phyloP scores from a whole-genome alignment of 2,797 vertebrate genomes.

The Avahi laniger region DNA sequence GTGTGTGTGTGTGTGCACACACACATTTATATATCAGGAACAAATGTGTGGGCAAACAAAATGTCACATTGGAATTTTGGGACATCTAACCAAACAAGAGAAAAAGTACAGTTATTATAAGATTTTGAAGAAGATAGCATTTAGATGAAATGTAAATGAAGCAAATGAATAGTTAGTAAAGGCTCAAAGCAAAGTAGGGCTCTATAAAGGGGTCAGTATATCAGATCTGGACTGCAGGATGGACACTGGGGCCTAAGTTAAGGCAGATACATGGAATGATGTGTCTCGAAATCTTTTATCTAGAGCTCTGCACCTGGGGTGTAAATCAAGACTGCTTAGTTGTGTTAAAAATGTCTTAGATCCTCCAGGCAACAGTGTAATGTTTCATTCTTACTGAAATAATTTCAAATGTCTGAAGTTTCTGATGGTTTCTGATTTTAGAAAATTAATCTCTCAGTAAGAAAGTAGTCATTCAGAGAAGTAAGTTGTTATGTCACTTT shows the following conservation, averaged over 20 bases:
- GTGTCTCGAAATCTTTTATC: neutral
- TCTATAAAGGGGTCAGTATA: neutral
- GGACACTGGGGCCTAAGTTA: neutral
- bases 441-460: neutral
- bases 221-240: neutral
- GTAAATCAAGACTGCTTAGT: neutral
- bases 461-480: neutral
- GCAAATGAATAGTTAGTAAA: neutral
- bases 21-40: neutral
- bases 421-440: constrained; percentile 22
- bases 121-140: neutral
- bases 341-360: neutral
- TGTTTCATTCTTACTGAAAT: neutral
- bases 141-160: neutral
- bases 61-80: neutral
- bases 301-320: neutral
- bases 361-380: neutral
- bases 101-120: neutral
- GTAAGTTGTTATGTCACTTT: neutral
- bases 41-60: neutral
- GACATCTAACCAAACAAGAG: neutral
- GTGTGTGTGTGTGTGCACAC: too few species aligned
- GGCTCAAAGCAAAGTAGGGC: neutral
- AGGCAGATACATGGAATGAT: neutral
- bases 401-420: neutral